Percentiles rank a stretch among this genome's conserved stretches.
These are phyloP conservation scores for Monochamus saltuarius DNA, from an alignment of 1,140 invertebrate genomes.

Conservation along the genomic window DNA sequence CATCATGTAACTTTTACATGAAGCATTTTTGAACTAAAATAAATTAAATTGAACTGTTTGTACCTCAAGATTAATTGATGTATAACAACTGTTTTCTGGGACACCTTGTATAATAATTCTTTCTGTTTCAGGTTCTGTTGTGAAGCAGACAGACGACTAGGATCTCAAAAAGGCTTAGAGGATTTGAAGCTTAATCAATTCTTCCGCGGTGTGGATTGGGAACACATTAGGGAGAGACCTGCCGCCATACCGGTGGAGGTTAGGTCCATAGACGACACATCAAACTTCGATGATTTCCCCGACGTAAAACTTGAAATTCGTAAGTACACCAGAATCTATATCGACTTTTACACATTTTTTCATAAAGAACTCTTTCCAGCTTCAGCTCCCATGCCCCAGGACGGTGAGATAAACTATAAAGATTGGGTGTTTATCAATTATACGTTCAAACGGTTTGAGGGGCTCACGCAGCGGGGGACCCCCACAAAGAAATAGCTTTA, in stretches of 20 bases:
- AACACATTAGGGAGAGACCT: conserved; percentile 93
- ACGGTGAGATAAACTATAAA: conserved; percentile 86
- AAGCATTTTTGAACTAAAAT: no score
- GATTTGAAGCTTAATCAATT: conserved; percentile 85
- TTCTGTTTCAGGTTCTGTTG: conserved; percentile 78
- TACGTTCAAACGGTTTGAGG: conserved; percentile 98
- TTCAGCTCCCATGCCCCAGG: conserved; percentile 76
- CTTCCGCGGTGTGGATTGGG: conserved; percentile 94
- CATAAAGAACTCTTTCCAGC: conserved; percentile 57
- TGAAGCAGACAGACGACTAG: conserved; percentile 87
- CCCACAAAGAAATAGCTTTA: conserved; percentile 69
- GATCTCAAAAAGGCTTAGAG: conserved; percentile 84
- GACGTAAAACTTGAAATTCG: conserved; percentile 98
- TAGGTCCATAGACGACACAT: conserved; percentile 94
- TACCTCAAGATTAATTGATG: no score
- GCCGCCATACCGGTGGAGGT: conserved; percentile 96
- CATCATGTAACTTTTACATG: no score
- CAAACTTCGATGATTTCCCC: conserved; percentile 99
- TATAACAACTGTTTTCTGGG: no score
- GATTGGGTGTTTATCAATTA: conserved; percentile 99
- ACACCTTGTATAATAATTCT: conserved; percentile 6
- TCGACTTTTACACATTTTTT: background rate
- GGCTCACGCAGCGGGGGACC: conserved; percentile 84
- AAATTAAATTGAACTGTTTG: no score
- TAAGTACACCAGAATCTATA: conserved; percentile 61